A percentile compares a stretch with the other conserved stretches of the same genome.
These are phyloP conservation scores for Australoheros facetus DNA, from an alignment of 2,797 vertebrate genomes.

Conservation along the genomic window DNA sequence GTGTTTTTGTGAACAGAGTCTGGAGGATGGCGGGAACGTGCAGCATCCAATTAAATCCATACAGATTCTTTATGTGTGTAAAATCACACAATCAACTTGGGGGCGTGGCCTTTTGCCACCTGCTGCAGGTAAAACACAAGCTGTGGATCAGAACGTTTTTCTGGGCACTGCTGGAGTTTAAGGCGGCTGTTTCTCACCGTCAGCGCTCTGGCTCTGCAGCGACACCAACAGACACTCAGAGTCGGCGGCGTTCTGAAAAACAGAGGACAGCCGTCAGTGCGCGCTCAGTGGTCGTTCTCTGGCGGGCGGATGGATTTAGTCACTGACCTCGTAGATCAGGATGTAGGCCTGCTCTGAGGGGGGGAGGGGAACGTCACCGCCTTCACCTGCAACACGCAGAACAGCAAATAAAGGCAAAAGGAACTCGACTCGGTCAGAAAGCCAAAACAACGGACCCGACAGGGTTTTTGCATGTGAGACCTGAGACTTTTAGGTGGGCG, in stretches of 20 bases:
- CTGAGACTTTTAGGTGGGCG: background rate
- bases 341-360: constrained; percentile 21
- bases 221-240: constrained; percentile 11
- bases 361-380: fast-evolving
- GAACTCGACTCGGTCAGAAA: no score
- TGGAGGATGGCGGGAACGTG: no score
- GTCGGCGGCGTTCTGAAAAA: constrained; percentile 2
- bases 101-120: background rate
- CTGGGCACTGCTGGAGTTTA: background rate
- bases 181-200: constrained; percentile 2
- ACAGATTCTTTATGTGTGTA: no score
- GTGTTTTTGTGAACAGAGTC: no score
- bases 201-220: background rate
- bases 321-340: constrained; percentile 50
- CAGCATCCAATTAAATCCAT: no score
- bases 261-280: background rate
- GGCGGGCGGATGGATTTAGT: background rate
- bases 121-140: background rate
- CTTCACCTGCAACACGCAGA: constrained; percentile 28
- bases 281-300: background rate
- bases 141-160: background rate
- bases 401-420: background rate
- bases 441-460: no score
- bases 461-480: background rate
- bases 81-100: background rate